Conservation (phyloP, 2,888 invertebrate genomes). For the Ochropleura plecta region DNA sequence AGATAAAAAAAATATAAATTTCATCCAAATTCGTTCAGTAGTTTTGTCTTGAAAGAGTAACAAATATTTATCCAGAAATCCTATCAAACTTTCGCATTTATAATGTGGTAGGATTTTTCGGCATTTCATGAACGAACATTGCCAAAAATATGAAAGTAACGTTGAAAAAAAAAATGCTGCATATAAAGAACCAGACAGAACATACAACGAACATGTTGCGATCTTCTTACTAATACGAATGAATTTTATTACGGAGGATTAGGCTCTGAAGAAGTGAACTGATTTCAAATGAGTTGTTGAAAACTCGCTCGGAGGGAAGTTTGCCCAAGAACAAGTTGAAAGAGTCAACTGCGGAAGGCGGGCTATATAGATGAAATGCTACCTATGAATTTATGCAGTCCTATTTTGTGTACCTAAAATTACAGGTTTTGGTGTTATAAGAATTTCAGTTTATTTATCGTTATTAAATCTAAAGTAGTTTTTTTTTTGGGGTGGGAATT, state of each 20-base stretch:
- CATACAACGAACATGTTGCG: not conserved
- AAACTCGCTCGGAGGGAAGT: conserved; percentile 43
- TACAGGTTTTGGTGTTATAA: not conserved
- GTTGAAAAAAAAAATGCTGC: not conserved
- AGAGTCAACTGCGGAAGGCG: conserved; percentile 27
- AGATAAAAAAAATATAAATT: too few relatives aligned
- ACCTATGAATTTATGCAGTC: conserved; percentile 24
- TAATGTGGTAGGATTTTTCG: too few relatives aligned
- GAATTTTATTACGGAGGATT: conserved; percentile 42
- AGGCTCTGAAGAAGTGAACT: conserved; percentile 44
- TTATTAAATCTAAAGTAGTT: too few relatives aligned
- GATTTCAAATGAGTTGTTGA: conserved; percentile 46
- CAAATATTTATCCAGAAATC: too few relatives aligned
- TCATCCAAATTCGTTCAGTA: too few relatives aligned
- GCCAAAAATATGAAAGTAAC: not conserved
- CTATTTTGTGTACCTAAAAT: not conserved
- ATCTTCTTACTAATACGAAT: conserved; percentile 24
- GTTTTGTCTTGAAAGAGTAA: too few relatives aligned
- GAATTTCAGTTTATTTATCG: too few relatives aligned
- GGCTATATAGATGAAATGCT: conserved; percentile 8
- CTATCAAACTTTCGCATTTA: too few relatives aligned
- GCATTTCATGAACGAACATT: too few relatives aligned
- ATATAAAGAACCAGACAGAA: not conserved
- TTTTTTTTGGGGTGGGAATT: too few relatives aligned
- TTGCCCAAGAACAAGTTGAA: conserved; percentile 33